Percentiles rank a stretch among this genome's conserved stretches.
These are phyloP conservation scores for Terebella lapidaria DNA, from an alignment of 2,888 invertebrate species.

Conservation along the genomic window DNA sequence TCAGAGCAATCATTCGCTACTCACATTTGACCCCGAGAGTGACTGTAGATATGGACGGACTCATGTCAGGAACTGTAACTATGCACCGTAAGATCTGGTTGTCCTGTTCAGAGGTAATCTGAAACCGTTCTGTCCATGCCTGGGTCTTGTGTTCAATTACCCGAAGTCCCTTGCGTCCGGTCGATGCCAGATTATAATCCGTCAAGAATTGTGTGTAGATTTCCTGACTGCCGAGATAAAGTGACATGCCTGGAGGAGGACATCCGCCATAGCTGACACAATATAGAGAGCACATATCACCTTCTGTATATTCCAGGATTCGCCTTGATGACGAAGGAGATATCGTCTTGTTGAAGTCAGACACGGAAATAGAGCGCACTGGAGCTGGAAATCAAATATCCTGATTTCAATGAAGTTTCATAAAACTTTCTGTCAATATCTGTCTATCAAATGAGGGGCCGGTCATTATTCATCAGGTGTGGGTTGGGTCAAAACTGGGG, in stretches of 20 bases:
- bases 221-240: not conserved
- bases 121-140: conserved; percentile 4
- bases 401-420: too few species aligned
- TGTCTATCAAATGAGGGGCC: too few species aligned
- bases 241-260: not conserved
- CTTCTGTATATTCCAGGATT: not conserved
- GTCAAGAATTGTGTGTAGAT: not conserved
- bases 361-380: not conserved
- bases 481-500: too few species aligned
- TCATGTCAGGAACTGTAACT: conserved; percentile 10
- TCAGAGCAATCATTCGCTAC: too few species aligned
- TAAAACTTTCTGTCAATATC: too few species aligned
- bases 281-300: not conserved
- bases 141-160: conserved; percentile 14
- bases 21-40: not conserved
- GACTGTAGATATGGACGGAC: not conserved
- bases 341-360: not conserved
- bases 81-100: conserved; percentile 12
- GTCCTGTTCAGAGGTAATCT: conserved; percentile 11
- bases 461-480: too few species aligned
- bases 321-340: not conserved
- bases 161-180: conserved; percentile 13
- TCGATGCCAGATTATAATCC: not conserved
- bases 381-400: too few species aligned
- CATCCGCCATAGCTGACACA: not conserved